Base-by-base conservation (phyloP, 2,113 vertebrate genomes). In the Phalacrocorax carbo region DNA sequence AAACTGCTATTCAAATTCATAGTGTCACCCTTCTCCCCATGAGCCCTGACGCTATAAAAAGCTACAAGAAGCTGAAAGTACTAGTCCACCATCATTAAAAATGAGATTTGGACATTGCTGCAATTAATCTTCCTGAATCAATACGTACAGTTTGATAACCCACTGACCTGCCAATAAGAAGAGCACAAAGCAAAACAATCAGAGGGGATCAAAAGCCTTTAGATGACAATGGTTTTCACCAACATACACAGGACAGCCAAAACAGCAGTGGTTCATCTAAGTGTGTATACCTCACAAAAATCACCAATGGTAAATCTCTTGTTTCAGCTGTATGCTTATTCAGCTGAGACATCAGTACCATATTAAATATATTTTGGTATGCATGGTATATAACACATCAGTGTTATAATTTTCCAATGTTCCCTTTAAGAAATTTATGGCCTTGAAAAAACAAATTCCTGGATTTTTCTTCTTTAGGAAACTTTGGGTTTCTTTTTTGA, bases 121-220 rank as follows among this genome's bases (percentile, higher is more conserved):
- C 54, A 77, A 88, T 89, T 71, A 52, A 86, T 97, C 91, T 91
- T 82, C 66, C 62, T n/a, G 55, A 91, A 80, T 96, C 68, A 7
- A 90, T 51, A 88, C 62, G 38, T 32, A 32, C 17, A 25, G 36
- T 77, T 94, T 93, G 89, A 95, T 90, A 95, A 91, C 40, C 81
- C 51, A 68, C 48, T 57, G 61, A 60, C 52, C 52, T 94, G 86
- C 36, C 86, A 93, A 76, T 82, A 84, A 58, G 57, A 75, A 76
- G 2, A 72, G 11, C 11, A 73, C 11, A 61, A 65, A 69, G 81
- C 72, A 90, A 82, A 92, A 93, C 36, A 3, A 66, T 42, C 66
- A 51, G 46, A 80, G 16, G 42, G 30, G 23, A 61, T 72, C 44
- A 61, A 89, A 89, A 93, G 21, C 54, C n/a, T 80, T 80, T 38